Conservation (phyloP, 2,113 vertebrate species). For the Cercopithecus mona region DNA sequence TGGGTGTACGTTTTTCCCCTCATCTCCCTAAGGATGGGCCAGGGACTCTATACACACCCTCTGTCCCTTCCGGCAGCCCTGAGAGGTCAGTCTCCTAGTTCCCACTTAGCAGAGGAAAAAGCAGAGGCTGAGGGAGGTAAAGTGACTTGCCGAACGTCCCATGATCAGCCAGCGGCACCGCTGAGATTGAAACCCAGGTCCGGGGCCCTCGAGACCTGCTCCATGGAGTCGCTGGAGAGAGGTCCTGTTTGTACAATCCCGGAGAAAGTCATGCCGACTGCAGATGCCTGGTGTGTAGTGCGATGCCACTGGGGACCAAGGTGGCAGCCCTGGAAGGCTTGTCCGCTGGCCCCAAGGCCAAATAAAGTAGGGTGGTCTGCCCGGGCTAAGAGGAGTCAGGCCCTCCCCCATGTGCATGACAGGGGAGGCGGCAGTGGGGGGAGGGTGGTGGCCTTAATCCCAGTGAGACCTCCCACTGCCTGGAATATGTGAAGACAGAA, state of each 20-base stretch:
- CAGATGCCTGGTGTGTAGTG: fast-evolving
- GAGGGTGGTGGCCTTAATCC: background rate
- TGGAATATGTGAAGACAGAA: background rate
- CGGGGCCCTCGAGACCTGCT: background rate
- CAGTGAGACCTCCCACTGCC: background rate
- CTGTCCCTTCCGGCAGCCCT: background rate
- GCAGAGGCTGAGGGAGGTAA: background rate
- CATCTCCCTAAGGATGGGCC: background rate
- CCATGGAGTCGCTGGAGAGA: background rate
- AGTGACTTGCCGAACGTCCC: background rate
- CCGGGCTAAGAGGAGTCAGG: background rate
- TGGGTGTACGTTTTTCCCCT: background rate
- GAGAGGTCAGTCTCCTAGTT: background rate
- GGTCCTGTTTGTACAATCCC: background rate
- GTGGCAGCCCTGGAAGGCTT: background rate
- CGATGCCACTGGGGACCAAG: fast-evolving
- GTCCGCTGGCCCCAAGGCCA: too few species aligned
- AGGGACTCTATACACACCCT: too few species aligned
- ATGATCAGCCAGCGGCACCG: background rate
- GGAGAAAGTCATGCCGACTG: background rate
- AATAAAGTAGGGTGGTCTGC: background rate
- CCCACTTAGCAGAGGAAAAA: background rate
- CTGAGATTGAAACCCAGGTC: background rate
- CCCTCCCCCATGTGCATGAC: fast-evolving
- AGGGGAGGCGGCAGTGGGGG: background rate